Evolutionary conservation across 2,113 vertebrate genomes (phyloP), one percentile per base, ranked within the genome.

Genomic region (Connochaetes taurinus): DNA sequence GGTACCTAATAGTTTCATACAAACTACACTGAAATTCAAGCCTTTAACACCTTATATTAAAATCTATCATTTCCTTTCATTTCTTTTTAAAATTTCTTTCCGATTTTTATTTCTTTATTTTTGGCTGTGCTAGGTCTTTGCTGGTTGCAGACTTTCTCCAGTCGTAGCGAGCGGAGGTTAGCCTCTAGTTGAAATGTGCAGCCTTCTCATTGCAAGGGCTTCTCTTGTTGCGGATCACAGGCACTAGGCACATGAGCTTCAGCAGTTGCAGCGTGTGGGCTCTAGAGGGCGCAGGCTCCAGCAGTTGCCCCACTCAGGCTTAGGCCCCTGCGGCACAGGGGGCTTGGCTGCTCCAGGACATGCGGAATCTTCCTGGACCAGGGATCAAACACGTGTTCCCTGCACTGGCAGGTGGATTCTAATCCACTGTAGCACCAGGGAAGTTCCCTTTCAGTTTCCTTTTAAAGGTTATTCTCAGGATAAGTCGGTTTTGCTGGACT

Each of bases 311-410:
- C 36, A 74, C 36, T 76, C 71, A 7, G 71, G 36, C 40, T 43
- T 15, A 43, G 23, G 40, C 43, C 6, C 6, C 14, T 27, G 5
- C 0, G 0, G 40, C 71, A 14, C 12, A 2, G 4, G 23, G 23
- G 71, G 40, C 6, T 43, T 27, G 23, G 71, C 15, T 76, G 40
- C 40, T 76, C 23, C 71, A 27, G 71, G 71, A 43, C 40, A 2
- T 15, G 40, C 27, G 71, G 23, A 4, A 43, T 76, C 71, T 76
- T 43, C 36, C 36, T 43, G 40, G 40, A 43, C 71, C 71, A 15
- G 71, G 71, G 71, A 43, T 7, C 36, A 76, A 76, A 76, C 12
- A n/a, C 6, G 25, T 27, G 71, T 27, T 76, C 71, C 6, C 40
- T 43, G 71, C 40, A 27, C 2, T 43, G 71, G 71, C 40, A 43